Percentiles rank a stretch among this genome's conserved stretches.
Conservation (phyloP, 2,888 invertebrate species). For the Hermaeophaga mercurialis region DNA sequence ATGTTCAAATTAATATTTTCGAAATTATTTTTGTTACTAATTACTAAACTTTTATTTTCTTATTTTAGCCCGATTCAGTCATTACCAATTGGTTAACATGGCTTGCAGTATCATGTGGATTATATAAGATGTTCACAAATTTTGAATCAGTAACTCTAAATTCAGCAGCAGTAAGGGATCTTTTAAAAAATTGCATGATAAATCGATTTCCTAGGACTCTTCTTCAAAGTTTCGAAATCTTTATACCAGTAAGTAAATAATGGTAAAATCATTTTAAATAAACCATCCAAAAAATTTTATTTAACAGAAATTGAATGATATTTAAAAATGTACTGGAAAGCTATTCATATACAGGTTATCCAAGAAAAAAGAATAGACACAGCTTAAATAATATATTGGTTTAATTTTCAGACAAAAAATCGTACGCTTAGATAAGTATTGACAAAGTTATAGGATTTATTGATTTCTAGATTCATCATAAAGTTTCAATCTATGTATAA, state of each 20-base stretch:
- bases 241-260: slow-evolving; percentile 64
- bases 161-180: slow-evolving; percentile 45
- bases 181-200: slow-evolving; percentile 62
- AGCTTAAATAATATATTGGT: too few relatives aligned
- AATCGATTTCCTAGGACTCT: slow-evolving; percentile 66
- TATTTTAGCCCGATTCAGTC: slow-evolving; percentile 65
- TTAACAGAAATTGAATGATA: too few relatives aligned
- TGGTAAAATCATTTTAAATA: too few relatives aligned
- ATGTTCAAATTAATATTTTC: too few relatives aligned
- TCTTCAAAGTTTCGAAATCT: slow-evolving; percentile 70
- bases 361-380: too few relatives aligned
- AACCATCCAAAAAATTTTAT: neutral
- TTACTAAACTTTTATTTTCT: slow-evolving; percentile 1
- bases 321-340: too few relatives aligned
- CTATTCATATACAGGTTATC: too few relatives aligned
- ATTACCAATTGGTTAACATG: slow-evolving; percentile 67
- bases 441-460: too few relatives aligned
- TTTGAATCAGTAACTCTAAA: slow-evolving; percentile 42
- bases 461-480: too few relatives aligned
- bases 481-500: too few relatives aligned
- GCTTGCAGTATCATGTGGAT: slow-evolving; percentile 55
- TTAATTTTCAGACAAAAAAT: too few relatives aligned
- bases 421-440: too few relatives aligned
- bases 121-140: slow-evolving; percentile 32
- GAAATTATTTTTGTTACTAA: slow-evolving; percentile 3